Conservation (phyloP, 2,888 invertebrate species). For the Carpatolechia fugitivella region DNA sequence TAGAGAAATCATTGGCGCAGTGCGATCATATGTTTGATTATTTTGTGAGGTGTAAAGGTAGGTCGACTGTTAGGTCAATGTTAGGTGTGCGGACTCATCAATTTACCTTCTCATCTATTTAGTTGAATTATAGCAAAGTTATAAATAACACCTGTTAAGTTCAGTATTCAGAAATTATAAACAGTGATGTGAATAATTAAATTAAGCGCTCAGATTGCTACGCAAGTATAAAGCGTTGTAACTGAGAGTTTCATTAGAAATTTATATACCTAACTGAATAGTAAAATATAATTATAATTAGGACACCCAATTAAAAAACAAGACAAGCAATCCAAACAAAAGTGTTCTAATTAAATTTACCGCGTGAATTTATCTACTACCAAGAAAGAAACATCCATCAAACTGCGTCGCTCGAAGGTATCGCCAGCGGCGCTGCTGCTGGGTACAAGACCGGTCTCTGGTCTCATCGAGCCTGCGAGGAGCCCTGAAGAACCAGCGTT, state of each 20-base stretch:
- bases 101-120: neutral
- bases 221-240: neutral
- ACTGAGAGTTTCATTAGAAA: neutral
- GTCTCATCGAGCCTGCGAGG: conserved; percentile 68
- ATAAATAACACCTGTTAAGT: neutral
- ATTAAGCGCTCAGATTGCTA: conserved; percentile 21
- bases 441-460: conserved; percentile 76
- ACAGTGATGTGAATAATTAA: conserved; percentile 29
- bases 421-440: conserved; percentile 78
- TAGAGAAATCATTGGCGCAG: conserved; percentile 39
- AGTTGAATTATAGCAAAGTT: neutral
- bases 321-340: conserved; percentile 14
- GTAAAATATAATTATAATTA: too few species aligned
- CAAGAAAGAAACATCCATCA: conserved; percentile 40
- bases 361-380: conserved; percentile 14
- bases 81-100: conserved; percentile 25
- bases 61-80: conserved; percentile 42
- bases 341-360: conserved; percentile 20
- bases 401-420: conserved; percentile 72
- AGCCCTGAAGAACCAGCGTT: conserved; percentile 71
- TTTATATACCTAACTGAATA: too few species aligned
- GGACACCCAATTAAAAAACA: neutral
- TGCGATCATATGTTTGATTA: conserved; percentile 57
- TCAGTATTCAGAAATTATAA: neutral
- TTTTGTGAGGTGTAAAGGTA: conserved; percentile 36